Conservation (phyloP, 1,140 invertebrate species). For the Chironomus tepperi region DNA sequence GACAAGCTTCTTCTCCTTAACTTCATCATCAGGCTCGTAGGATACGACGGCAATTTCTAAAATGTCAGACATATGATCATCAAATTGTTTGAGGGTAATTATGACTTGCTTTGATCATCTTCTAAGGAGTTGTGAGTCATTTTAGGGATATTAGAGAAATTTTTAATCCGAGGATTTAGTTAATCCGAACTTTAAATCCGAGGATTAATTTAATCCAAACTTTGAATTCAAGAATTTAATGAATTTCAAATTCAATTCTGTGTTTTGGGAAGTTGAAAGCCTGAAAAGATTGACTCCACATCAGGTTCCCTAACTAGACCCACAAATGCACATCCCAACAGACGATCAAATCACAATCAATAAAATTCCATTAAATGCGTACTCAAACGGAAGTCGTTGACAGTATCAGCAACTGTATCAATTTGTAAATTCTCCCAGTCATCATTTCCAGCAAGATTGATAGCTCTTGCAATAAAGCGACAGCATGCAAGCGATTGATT, state of each 20-base stretch:
- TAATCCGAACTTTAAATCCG: too few relatives aligned
- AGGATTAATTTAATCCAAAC: too few relatives aligned
- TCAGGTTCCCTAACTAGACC: too few relatives aligned
- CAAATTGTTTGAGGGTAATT: slow-evolving; percentile 28
- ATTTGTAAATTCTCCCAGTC: slow-evolving; percentile 57
- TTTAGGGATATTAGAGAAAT: too few relatives aligned
- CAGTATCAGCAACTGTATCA: slow-evolving; percentile 53
- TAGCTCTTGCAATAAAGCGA: slow-evolving; percentile 59
- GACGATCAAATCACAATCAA: slow-evolving; percentile 39
- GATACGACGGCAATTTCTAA: slow-evolving; percentile 44
- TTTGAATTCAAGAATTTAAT: too few relatives aligned
- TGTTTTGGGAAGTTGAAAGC: too few relatives aligned
- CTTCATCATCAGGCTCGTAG: slow-evolving; percentile 43
- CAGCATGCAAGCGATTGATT: slow-evolving; percentile 61
- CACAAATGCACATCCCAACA: slow-evolving; percentile 26
- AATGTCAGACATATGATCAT: slow-evolving; percentile 25
- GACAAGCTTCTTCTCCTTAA: slow-evolving; percentile 42
- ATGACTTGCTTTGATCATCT: slow-evolving; percentile 25
- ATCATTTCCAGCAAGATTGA: slow-evolving; percentile 52
- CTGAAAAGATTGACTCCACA: too few relatives aligned
- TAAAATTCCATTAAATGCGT: slow-evolving; percentile 40
- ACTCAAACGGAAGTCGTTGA: slow-evolving; percentile 47
- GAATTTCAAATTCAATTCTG: too few relatives aligned
- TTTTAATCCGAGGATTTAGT: too few relatives aligned
- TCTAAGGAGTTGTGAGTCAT: too few relatives aligned